Evolutionary conservation across 1,140 invertebrate genomes (phyloP).

Genomic region (Luehdorfia chinensis): DNA sequence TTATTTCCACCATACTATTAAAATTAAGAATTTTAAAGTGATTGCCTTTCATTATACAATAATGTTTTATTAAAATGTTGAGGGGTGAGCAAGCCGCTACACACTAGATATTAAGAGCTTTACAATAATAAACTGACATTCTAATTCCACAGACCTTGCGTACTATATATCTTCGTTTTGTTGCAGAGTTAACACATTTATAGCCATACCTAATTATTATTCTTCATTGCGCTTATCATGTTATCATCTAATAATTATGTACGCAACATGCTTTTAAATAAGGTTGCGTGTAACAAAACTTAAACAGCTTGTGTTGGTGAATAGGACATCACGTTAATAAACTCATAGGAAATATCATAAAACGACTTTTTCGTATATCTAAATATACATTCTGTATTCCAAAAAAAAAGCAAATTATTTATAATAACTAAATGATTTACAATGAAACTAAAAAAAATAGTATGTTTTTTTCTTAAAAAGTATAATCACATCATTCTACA

Average conservation of each 20-base stretch:
- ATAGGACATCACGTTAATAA: conserved; percentile 32
- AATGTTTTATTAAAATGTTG: too few relatives aligned
- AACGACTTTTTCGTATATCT: conserved; percentile 25
- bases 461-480: conserved; percentile 4
- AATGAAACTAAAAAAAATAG: conserved; percentile 1
- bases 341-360: conserved; percentile 28
- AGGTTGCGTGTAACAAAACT: conserved; percentile 50
- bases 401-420: background rate
- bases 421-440: background rate
- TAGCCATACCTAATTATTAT: conserved; percentile 13
- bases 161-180: conserved; percentile 13
- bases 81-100: conserved; percentile 15
- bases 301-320: conserved; percentile 30
- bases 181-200: conserved; percentile 7
- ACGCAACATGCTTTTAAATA: conserved; percentile 58
- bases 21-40: background rate
- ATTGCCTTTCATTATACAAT: too few relatives aligned
- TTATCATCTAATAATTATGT: conserved; percentile 23
- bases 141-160: conserved; percentile 8
- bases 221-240: conserved; percentile 12
- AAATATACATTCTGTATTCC: conserved; percentile 36
- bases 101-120: conserved; percentile 7
- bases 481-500: conserved; percentile 20
- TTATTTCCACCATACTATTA: background rate
- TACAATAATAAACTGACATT: conserved; percentile 8